Evolutionary conservation across 1,140 invertebrate genomes (phyloP), one percentile per base, ranked within the genome.

Genomic region (Asbolus verrucosus): DNA sequence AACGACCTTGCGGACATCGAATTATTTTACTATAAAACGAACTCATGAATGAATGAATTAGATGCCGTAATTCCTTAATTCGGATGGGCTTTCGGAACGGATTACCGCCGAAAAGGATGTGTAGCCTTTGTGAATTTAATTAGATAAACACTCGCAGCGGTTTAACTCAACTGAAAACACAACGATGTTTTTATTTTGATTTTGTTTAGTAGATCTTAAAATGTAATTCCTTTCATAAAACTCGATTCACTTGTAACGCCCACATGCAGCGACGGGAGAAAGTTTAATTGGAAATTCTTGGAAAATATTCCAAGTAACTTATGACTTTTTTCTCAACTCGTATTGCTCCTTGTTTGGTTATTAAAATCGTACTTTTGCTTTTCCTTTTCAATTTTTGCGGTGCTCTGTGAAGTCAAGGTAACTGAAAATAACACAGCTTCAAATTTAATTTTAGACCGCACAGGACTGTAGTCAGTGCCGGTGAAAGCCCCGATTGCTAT

Each of bases 201-300:
- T 54, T 54, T 54, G 21, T 54, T 54, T 54, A 54, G 46, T 21
- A 31, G 46, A 54, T 21, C 46, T 54, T 54, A 54, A 54, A 54
- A 27, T 27, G 46, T 54, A 54, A 54, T 54, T 54, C 46, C 46
- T 54, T 54, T 54, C 19, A 27, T 54, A 54, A 54, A 54, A 54
- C 46, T 54, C 21, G 41, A 14, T 46, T 46, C n/a, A 46, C 41
- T 46, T 46, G 46, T 54, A 24, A 9, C 46, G 46, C 46, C 46
- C 46, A 54, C 46, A 27, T 54, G 46, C 11, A 21, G 19, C 19
- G 46, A 13, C 46, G 2, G 46, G 46, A 54, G 46, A 54, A 54
- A 54, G 46, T 54, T 54, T 54, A 54, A 54, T 54, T 54, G 46
- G 46, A 54, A 54, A 54, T 54, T 54, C 46, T 30, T 27, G 46